A percentile compares a stretch with the other conserved stretches of the same genome.
phyloP scores from a whole-genome alignment of 2,113 vertebrate genomes.

The Murina feae region DNA sequence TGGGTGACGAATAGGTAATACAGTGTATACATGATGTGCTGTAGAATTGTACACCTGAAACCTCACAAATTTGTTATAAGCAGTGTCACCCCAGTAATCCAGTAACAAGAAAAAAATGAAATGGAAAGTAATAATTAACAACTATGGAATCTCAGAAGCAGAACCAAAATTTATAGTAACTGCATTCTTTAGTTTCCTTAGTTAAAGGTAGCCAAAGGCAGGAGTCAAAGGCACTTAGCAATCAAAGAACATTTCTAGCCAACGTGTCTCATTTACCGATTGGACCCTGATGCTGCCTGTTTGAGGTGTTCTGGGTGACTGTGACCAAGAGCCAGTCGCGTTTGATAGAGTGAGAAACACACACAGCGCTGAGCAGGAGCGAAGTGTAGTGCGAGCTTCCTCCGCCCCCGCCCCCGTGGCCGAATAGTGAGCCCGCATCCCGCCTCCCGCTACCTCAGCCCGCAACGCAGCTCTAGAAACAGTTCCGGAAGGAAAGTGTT shows the following conservation, averaged over 20 bases:
- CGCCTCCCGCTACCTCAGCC: neutral
- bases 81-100: neutral
- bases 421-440: neutral
- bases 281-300: neutral
- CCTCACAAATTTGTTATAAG: neutral
- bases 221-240: conserved; percentile 10
- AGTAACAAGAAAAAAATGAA: neutral
- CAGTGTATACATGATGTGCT: neutral
- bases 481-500: conserved; percentile 78
- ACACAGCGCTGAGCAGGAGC: accelerated
- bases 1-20: neutral
- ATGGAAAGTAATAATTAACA: neutral
- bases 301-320: conserved; percentile 47
- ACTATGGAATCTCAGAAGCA: neutral
- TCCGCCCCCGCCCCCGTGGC: neutral
- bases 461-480: neutral
- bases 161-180: neutral
- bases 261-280: neutral
- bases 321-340: neutral
- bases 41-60: neutral
- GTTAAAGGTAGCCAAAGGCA: neutral
- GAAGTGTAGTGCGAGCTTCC: neutral
- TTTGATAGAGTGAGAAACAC: neutral
- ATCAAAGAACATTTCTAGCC: conserved; percentile 23
- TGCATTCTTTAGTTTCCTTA: neutral